These are phyloP conservation scores for Gastrophryne carolinensis DNA, from an alignment of 2,797 vertebrate species.

Conservation along the genomic window DNA sequence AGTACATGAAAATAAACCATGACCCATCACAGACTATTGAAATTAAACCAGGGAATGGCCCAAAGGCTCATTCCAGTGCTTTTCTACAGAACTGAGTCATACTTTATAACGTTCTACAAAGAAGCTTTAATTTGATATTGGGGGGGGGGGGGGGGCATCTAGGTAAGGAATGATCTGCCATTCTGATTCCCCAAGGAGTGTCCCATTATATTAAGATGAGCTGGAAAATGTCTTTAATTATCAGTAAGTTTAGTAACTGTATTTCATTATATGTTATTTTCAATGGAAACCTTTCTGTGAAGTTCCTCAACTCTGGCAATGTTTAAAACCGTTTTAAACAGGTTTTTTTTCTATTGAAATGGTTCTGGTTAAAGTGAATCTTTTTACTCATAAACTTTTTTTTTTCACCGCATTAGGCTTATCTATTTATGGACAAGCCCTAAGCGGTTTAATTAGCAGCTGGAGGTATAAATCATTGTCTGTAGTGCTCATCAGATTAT, in stretches of 20 bases:
- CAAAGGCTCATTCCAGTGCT: too few relatives aligned
- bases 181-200: too few relatives aligned
- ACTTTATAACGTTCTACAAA: too few relatives aligned
- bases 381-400: conserved; percentile 32
- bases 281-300: background rate
- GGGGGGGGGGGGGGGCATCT: too few relatives aligned
- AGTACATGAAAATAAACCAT: too few relatives aligned
- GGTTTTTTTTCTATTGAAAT: background rate
- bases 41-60: too few relatives aligned
- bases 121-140: too few relatives aligned
- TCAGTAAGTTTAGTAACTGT: background rate
- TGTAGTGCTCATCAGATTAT: conserved; percentile 43
- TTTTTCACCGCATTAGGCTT: conserved; percentile 33
- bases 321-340: background rate
- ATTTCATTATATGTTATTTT: background rate
- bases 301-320: background rate
- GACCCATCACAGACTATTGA: too few relatives aligned
- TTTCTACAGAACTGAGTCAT: too few relatives aligned
- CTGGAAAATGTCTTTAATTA: conserved; percentile 6
- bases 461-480: conserved; percentile 48
- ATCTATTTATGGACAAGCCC: conserved; percentile 35
- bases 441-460: conserved; percentile 49
- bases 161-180: too few relatives aligned
- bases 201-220: too few relatives aligned
- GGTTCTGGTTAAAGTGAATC: conserved; percentile 1